Conservation (phyloP, 2,797 vertebrate genomes). For the Acipenser transmontanus region DNA sequence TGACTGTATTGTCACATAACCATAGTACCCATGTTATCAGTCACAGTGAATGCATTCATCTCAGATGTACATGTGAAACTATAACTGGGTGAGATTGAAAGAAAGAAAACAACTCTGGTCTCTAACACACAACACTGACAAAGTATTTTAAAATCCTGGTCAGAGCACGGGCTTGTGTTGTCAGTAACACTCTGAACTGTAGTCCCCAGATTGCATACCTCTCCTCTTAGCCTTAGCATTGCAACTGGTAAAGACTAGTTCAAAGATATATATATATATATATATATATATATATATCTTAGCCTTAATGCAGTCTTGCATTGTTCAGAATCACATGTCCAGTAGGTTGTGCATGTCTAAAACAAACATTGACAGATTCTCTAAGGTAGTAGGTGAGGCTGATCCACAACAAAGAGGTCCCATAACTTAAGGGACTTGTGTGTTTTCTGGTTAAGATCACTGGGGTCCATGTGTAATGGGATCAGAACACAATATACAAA, state of each 20-base stretch:
- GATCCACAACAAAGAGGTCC: no score
- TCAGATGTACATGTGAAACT: conserved; percentile 21
- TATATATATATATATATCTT: background rate
- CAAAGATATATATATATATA: conserved; percentile 2
- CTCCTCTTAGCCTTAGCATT: conserved; percentile 29
- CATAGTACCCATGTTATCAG: conserved; percentile 18
- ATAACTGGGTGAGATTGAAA: conserved; percentile 30
- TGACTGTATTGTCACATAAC: conserved; percentile 18
- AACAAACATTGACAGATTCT: no score
- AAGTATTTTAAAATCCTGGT: conserved; percentile 19
- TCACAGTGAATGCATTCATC: conserved; percentile 24
- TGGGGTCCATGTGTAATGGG: no score
- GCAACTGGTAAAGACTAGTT: conserved; percentile 7
- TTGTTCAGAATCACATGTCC: no score
- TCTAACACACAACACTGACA: conserved; percentile 7
- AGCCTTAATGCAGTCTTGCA: no score
- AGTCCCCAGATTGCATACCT: conserved; percentile 22
- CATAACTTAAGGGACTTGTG: no score
- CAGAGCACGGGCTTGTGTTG: conserved; percentile 17
- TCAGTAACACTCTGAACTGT: conserved; percentile 26
- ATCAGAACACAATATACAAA: no score
- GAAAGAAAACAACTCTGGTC: conserved; percentile 23
- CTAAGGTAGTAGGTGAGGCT: no score
- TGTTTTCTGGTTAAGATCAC: no score
- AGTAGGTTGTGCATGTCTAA: no score